phyloP scores from a whole-genome alignment of 2,888 invertebrate species.

The Xestia c-nigrum region DNA sequence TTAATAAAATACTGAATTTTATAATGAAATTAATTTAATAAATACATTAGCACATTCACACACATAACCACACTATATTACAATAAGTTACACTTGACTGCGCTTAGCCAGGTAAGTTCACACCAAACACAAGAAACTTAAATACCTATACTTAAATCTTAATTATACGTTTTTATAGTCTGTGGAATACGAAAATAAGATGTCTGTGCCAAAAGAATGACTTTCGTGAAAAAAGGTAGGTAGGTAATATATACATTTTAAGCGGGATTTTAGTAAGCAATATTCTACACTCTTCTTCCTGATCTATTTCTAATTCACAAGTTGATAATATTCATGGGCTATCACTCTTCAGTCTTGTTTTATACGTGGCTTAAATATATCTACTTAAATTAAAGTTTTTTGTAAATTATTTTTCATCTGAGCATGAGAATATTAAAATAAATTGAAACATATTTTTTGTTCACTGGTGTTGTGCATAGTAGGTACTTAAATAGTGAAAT shows the following conservation, averaged over 20 bases:
- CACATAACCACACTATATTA: constrained; percentile 85
- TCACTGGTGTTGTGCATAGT: constrained; percentile 14
- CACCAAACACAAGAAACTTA: constrained; percentile 64
- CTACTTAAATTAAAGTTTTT: constrained; percentile 55
- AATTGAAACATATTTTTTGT: constrained; percentile 15
- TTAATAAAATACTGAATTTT: constrained; percentile 47
- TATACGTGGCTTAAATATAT: constrained; percentile 68
- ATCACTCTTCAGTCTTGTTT: constrained; percentile 83
- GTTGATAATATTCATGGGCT: constrained; percentile 72
- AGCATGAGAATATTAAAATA: constrained; percentile 14
- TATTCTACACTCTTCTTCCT: constrained; percentile 28
- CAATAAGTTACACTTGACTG: constrained; percentile 83
- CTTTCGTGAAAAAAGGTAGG: constrained; percentile 45
- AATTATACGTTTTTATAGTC: constrained; percentile 54
- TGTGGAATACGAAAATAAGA: constrained; percentile 54
- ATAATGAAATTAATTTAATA: constrained; percentile 83
- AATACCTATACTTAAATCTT: constrained; percentile 54
- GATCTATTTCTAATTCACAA: constrained; percentile 65
- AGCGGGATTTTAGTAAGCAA: constrained; percentile 43
- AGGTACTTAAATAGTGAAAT: constrained; percentile 18
- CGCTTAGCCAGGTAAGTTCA: constrained; percentile 70
- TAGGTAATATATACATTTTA: constrained; percentile 63
- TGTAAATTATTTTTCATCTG: constrained; percentile 38
- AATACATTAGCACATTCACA: constrained; percentile 86
- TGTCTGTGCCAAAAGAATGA: constrained; percentile 56